Evolutionary conservation across 2,113 vertebrate species (phyloP), one percentile per base, ranked within the genome.

Genomic region (Crotalus helleri): DNA sequence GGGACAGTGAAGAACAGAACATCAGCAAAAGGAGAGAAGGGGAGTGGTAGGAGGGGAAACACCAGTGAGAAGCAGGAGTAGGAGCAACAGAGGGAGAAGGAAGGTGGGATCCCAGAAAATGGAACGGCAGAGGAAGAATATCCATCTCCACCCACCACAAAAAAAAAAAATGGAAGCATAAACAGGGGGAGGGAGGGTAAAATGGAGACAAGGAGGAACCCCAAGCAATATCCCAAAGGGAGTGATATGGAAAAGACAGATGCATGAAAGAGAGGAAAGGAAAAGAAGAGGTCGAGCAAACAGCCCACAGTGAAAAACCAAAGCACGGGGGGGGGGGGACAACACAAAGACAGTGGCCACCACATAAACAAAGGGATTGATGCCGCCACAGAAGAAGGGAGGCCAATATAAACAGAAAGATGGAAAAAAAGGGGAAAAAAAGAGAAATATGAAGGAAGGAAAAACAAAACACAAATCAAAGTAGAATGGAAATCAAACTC

Each of bases 401-500:
- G 57, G 81, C n/a, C 24, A 85, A 87, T 87, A 87, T 61, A 90
- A 85, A 61, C 74, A 86, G 88, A 86, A 17, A 86, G 33, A 90
- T 57, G 91, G 26, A 5, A 11, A 39, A 51, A 59, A 51, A 51
- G 9, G 53, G n/a, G 19, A 2, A 21, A 13, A 46, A 44, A 49
- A 87, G 89, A 92, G 53, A 93, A 93, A 93, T 61, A 93, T 93
- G 88, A 93, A 93, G 55, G 57, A 90, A 92, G 54, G 64, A 90
- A 90, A 90, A 90, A 74, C 54, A 74, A 93, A 90, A 90, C 17
- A 90, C 90, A 93, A 93, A 90, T 58, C 89, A 93, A 64, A 93
- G 54, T 58, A 93, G 92, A 93, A 93, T 64, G 57, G 89, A 90
- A 90, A 57, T 90, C 49, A 39, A 93, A 93, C 88, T 90, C 33